Conservation (phyloP, 2,113 vertebrate genomes). For the Heterochromis multidens region DNA sequence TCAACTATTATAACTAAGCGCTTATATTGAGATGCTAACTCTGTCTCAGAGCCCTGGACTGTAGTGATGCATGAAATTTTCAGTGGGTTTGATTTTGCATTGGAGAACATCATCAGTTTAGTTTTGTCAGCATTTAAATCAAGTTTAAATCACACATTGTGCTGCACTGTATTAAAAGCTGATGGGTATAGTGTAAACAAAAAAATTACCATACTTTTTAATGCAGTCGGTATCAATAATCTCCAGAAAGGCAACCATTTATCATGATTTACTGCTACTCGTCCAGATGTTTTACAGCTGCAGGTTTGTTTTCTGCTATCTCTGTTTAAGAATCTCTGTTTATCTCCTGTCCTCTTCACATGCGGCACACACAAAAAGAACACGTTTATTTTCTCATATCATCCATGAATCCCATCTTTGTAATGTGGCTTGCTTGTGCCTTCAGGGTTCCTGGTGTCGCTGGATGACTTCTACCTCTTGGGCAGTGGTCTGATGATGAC, state of each 20-base stretch:
- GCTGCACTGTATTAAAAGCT: no score
- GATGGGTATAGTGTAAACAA: no score
- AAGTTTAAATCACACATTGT: no score
- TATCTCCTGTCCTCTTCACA: not conserved
- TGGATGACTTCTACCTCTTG: slow-evolving; percentile 93
- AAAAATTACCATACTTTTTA: not conserved
- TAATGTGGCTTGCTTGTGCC: not conserved
- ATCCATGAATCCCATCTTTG: not conserved
- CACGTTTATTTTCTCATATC: not conserved
- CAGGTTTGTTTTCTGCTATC: no score
- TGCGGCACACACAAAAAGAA: not conserved
- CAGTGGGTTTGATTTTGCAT: no score
- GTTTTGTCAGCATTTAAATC: no score
- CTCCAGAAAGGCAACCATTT: not conserved
- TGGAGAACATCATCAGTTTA: no score
- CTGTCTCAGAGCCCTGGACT: no score
- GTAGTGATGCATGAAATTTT: no score
- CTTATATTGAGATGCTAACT: no score
- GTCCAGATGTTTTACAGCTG: no score
- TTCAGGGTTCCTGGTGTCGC: slow-evolving; percentile 85
- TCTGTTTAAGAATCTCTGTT: not conserved
- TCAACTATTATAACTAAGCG: no score
- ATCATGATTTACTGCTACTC: not conserved
- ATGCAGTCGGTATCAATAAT: not conserved
- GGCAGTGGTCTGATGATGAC: slow-evolving; percentile 86